Base-by-base conservation (phyloP, 2,113 vertebrate genomes). In the Narcine bancroftii region DNA sequence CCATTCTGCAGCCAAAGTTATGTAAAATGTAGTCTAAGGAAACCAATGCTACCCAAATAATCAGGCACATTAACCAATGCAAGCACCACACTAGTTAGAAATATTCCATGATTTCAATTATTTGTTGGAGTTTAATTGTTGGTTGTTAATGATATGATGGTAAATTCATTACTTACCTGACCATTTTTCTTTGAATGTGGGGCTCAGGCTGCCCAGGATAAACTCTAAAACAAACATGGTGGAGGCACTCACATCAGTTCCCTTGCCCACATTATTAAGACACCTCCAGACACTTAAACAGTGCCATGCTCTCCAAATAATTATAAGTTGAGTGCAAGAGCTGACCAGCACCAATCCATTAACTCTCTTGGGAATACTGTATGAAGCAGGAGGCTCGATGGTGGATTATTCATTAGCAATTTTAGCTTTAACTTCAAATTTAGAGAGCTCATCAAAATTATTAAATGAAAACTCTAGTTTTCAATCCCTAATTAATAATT, bases 191-290 rank as follows among this genome's bases (percentile, higher is more conserved):
- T 91, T 69, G 89, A 29, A 24, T 47, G 36, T 69, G 87, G 63
- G 42, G 26, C 42, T 91, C 63, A 24, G 39, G 24, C 39, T 91
- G 89, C 89, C 45, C 63, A 47, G 89, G 89, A 6, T 11, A 69
- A 66, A 47, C 17, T 91, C 89, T 91, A 91, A 91, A 91, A 91
- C 29, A 91, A 69, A 91, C 60, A 91, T 45, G 56, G 21, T 39
- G 89, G 89, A 47, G 19, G 39, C 89, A 91, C 42, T 69, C 66
- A 9, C 87, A 89, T 89, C 87, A 91, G 87, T 91, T 91, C 69
- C 63, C 36, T 47, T 47, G 11, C 39, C 65, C 63, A 69, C 42
- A 29, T 66, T 19, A 91, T 21, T 42, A 47, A 69, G 66, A 69
- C n/a, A 36, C n/a, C 33, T 87, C 53, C 81, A 60, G 81, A n/a